Percentiles rank a stretch among this genome's conserved stretches.
These are phyloP conservation scores for Morpho achilles DNA, from an alignment of 2,888 invertebrate species.

Conservation along the genomic window DNA sequence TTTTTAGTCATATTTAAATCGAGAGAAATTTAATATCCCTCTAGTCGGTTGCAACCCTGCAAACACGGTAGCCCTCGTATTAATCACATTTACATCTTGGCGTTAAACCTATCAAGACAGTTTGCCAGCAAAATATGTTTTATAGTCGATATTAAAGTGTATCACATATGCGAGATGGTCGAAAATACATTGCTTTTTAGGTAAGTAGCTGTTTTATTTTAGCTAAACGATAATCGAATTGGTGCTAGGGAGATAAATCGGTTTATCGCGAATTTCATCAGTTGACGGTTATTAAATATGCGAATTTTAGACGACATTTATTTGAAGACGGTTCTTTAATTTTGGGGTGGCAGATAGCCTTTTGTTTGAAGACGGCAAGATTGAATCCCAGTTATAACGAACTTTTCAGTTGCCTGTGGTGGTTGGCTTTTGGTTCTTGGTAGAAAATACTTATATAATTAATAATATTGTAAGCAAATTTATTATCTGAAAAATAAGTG, in stretches of 20 bases:
- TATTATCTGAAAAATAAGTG: no score
- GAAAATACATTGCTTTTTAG: background rate
- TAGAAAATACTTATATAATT: no score
- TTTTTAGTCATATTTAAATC: no score
- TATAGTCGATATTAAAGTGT: background rate
- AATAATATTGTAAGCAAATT: no score
- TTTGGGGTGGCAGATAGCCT: background rate
- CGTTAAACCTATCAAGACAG: background rate
- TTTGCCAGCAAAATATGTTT: background rate
- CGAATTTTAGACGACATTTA: conserved; percentile 17
- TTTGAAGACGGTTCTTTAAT: conserved; percentile 12
- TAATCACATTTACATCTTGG: conserved; percentile 8
- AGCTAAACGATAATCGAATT: conserved; percentile 42
- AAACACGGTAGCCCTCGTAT: no score
- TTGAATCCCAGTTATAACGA: no score
- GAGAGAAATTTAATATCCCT: no score
- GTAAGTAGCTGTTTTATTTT: conserved; percentile 24
- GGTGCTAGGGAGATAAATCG: conserved; percentile 38
- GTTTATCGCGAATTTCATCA: conserved; percentile 49
- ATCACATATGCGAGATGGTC: background rate
- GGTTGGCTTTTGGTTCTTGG: no score
- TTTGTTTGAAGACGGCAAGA: background rate
- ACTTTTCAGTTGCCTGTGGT: no score
- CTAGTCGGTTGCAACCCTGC: no score
- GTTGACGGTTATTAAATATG: conserved; percentile 44